Base-by-base conservation (phyloP, 53 echinoderm and acorn worm genomes). In the Holothuria scabra region DNA sequence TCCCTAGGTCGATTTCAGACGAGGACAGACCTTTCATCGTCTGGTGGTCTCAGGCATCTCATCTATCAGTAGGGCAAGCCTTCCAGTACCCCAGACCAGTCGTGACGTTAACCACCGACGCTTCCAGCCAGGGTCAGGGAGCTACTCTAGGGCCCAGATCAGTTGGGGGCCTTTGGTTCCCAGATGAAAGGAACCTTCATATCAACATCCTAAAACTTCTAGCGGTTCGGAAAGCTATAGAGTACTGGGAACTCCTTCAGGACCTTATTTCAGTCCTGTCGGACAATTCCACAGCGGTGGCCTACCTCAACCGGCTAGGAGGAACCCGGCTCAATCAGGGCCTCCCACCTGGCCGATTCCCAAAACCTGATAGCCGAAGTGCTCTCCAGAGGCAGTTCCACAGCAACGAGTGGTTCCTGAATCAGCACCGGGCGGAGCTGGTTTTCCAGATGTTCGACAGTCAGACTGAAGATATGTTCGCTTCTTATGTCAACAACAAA, bases 111-210 rank as follows among this genome's bases (percentile, higher is more conserved):
- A 18, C 55, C 19, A 83, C 84, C 1, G 84, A 83, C 38, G 56
- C 84, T 8, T 83, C 84, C 25, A 66, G 57, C 8, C 46, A 35
- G 7, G 84, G 84, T n/a, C 55, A 34, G 68, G 84, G 84, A 5
- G 84, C 84, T 67, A 23, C 56, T 0, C 11, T 60, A 33, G 16
- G 37, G 6, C 6, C 28, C 56, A 3, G 32, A 2, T 41, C 55
- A 28, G 30, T 23, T 5, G 21, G 14, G n/a, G 68, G 31, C 4
- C 2, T 29, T 8, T 68, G 25, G 68, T 24, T 8, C 5, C 7
- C 7, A 0, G 20, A 12, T 5, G 25, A 30, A 13, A 29, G 7
- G 11, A 0, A 7, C 2, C 12, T 8, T 12, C 83, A 83, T 21
- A 83, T 83, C 49, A 83, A 67, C 46, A 44, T 16, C 30, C 32